These are phyloP conservation scores for Nannoperca australis DNA, from an alignment of 2,797 vertebrate species.

Conservation along the genomic window DNA sequence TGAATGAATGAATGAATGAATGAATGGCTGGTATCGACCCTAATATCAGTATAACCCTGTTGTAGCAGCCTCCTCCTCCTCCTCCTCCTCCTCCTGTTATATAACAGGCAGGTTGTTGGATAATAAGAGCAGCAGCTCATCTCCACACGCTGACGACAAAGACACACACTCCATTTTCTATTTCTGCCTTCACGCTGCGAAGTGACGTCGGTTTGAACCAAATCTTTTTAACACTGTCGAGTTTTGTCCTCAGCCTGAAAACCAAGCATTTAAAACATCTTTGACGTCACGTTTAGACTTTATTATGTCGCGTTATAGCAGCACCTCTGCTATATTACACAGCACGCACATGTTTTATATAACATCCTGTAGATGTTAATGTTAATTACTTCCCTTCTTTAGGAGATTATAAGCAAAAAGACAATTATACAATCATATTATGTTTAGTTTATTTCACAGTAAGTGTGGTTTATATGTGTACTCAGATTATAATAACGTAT, in stretches of 20 bases:
- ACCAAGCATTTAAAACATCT: neutral
- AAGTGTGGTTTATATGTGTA: too few species aligned
- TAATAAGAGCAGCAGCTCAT: slow-evolving; percentile 28
- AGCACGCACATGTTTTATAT: neutral
- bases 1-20: neutral
- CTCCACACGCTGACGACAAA: slow-evolving; percentile 16
- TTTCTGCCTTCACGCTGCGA: neutral
- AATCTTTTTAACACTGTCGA: neutral
- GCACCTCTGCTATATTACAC: neutral
- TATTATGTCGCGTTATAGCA: too few species aligned
- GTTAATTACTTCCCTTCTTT: too few species aligned
- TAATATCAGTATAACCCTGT: slow-evolving; percentile 5
- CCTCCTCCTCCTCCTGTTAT: slow-evolving; percentile 28
- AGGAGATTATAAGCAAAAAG: too few species aligned
- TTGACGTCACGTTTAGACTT: neutral
- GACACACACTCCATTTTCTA: slow-evolving; percentile 1
- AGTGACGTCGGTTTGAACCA: neutral
- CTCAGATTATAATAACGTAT: too few species aligned
- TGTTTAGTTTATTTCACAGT: neutral
- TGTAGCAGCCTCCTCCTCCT: neutral
- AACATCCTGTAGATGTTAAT: too few species aligned
- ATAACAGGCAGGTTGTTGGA: slow-evolving; percentile 46
- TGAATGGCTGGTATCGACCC: neutral
- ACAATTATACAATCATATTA: too few species aligned
- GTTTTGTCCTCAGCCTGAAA: neutral